Evolutionary conservation across 2,888 invertebrate species (phyloP).

Genomic region (Coleophora deauratella): DNA sequence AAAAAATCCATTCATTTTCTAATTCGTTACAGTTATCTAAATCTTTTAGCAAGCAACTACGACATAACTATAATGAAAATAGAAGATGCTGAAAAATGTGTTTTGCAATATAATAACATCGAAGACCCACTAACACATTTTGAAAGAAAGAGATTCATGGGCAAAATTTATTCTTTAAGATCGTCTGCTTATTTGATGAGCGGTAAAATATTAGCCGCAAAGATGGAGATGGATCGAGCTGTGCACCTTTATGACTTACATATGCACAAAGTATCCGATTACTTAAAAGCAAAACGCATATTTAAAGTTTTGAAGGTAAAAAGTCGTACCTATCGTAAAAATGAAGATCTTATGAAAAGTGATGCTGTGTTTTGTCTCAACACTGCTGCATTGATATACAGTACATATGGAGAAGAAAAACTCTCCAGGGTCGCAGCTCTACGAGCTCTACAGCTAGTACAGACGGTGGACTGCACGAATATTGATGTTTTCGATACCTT

Average conservation of each 20-base stretch:
- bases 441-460: constrained; percentile 43
- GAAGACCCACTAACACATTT: constrained; percentile 21
- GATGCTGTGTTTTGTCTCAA: constrained; percentile 58
- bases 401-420: constrained; percentile 42
- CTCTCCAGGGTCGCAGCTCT: constrained; percentile 37
- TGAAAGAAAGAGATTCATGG: constrained; percentile 41
- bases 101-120: constrained; percentile 22
- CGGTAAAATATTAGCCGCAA: constrained; percentile 37
- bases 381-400: constrained; percentile 45
- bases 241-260: constrained; percentile 42
- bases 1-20: constrained; percentile 47
- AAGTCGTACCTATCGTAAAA: constrained; percentile 32
- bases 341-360: constrained; percentile 30
- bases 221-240: constrained; percentile 42
- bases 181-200: constrained; percentile 39
- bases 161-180: constrained; percentile 47
- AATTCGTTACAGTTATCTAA: constrained; percentile 41
- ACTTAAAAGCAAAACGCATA: constrained; percentile 33
- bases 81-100: constrained; percentile 43
- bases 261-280: constrained; percentile 36
- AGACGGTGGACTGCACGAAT: constrained; percentile 46
- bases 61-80: constrained; percentile 38
- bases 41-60: constrained; percentile 38
- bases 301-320: constrained; percentile 28
- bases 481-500: constrained; percentile 61